Evolutionary conservation across 2,797 vertebrate genomes (phyloP), one percentile per base, ranked within the genome.

Genomic region (Pseudocheirus occidentalis): DNA sequence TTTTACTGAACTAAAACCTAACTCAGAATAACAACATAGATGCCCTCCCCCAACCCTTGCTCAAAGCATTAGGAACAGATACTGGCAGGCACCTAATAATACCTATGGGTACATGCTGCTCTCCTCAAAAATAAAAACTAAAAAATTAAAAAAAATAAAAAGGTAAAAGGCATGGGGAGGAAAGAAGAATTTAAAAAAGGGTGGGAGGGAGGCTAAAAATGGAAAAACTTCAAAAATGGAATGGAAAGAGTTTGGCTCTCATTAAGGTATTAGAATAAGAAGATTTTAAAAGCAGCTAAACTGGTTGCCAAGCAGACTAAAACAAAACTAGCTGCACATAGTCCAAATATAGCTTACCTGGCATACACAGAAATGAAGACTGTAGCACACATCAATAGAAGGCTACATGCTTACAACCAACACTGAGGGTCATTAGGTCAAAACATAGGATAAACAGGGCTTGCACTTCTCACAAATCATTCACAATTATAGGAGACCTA

Each of bases 201-300:
- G 7, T 56, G 28, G 92, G 89, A 31, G 59, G 52, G 57, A 94
- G 21, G 54, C 55, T 58, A 89, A 59, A 59, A 90, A 52, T 56
- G 81, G 31, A 90, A 73, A 92, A 66, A 62, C 96, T 97, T 92
- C 94, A 98, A 87, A 87, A 98, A 98, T 98, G 98, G 98, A 98
- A 98, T 97, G 98, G 96, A 97, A 94, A 95, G 93, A 96, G 93
- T 97, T 95, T 97, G 98, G 97, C 97, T 98, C 97, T 97, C 91
- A 97, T 81, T 81, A 81, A 81, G 62, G 90, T 90, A 46, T 95
- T 57, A 93, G 96, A 97, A 96, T 92, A 66, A 57, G 93, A 95
- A 93, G 55, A 91, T 95, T 96, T 96, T 95, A 94, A 52, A 92
- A 98, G 98, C 97, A 96, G 97, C 97, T 96, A 96, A 94, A 87